phyloP scores from a whole-genome alignment of 2,888 invertebrate species.

The Archaeoteleia sp. region DNA sequence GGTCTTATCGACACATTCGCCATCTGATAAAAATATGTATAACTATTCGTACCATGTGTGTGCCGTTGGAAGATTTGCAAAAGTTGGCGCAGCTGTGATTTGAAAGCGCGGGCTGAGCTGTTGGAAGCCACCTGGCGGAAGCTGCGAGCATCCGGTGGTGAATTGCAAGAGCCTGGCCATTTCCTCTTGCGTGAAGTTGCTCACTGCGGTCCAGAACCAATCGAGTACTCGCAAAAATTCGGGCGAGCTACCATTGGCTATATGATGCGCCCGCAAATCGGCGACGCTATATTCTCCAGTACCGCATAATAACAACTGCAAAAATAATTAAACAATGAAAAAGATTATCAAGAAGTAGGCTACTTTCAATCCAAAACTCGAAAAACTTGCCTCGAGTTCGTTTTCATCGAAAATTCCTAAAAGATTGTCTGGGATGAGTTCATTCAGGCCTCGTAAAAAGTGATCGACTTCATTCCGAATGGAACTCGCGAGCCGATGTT shows the following conservation, averaged over 20 bases:
- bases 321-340: constrained; percentile 7
- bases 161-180: constrained; percentile 95
- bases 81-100: constrained; percentile 91
- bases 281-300: constrained; percentile 93
- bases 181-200: constrained; percentile 92
- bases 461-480: constrained; percentile 90
- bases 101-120: constrained; percentile 94
- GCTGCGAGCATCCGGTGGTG: constrained; percentile 93
- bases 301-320: constrained; percentile 91
- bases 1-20: no score
- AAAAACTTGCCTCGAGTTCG: constrained; percentile 92
- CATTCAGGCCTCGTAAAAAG: constrained; percentile 92
- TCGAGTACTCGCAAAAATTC: constrained; percentile 90
- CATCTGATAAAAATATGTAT: background rate
- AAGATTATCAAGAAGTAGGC: no score
- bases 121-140: constrained; percentile 92
- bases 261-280: constrained; percentile 92
- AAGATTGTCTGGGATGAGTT: constrained; percentile 93
- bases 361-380: no score
- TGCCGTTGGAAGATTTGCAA: constrained; percentile 93
- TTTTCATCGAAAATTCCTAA: constrained; percentile 97
- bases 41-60: constrained; percentile 86
- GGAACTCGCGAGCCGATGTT: constrained; percentile 88
- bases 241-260: constrained; percentile 86
- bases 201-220: constrained; percentile 94